Base-by-base conservation (phyloP, 2,113 vertebrate genomes). In the Cathartes aura region DNA sequence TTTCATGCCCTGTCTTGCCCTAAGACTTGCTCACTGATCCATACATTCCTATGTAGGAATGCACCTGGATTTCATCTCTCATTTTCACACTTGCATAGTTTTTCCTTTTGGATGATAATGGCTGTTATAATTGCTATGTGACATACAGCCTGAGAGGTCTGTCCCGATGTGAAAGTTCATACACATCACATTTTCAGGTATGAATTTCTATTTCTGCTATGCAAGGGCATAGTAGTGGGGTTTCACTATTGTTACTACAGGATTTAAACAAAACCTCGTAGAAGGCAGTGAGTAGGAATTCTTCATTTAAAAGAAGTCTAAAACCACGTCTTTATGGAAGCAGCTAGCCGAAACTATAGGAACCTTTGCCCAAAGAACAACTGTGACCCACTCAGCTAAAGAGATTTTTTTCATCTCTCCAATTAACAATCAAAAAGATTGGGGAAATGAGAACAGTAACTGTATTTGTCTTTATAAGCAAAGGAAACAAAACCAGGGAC, bases 81-180 rank as follows among this genome's bases (percentile, higher is more conserved):
- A 66, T 91, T 93, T 97, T 97, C 78, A 94, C 84, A 82, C 84
- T 96, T 90, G 53, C 71, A 73, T 76, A 89, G n/a, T 40, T 90
- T 90, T 93, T 95, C 60, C 78, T 96, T 96, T 89, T 87, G 70
- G 62, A 38, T 63, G 70, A 80, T 82, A 94, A 89, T 91, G 82
- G 66, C 60, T 90, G 70, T 66, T 91, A 47, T 80, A 93, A 92
- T 91, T 82, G 45, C 36, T 62, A n/a, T 59, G 81, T 80, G 84
- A 87, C 70, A 50, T 42, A 55, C 4, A 62, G 70, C 82, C 48
- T 15, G 6, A 82, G 63, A 79, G 47, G 56, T 82, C 76, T 72
- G 42, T n/a, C 52, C 60, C 45, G 42, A 27, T 43, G 26, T 79
- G 53, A 89, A 91, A 84, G 87, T 73, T 94, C 59, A 76, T 4